Base-by-base conservation (phyloP, 2,888 invertebrate genomes). In the Epistrophe eligans region DNA sequence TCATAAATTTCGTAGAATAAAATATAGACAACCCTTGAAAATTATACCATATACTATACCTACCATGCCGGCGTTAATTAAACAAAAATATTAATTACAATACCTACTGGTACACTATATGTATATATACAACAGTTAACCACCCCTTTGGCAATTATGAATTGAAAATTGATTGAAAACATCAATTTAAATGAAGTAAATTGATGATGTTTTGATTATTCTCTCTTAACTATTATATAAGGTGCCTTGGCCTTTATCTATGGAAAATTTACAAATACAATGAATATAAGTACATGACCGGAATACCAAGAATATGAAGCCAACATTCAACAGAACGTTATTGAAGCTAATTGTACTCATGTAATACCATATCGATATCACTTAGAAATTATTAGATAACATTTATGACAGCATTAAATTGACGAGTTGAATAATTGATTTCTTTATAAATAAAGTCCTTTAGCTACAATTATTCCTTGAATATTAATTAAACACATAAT, bases 131-230 rank as follows among this genome's bases (percentile, higher is more conserved):
- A 50, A 50, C 50, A 50, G 11, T n/a, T 45, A 43, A 4, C 11
- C 4, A 7, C 13, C 60, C 40, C 60, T 40, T 19, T 40, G 40
- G 60, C 19, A 40, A 64, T 64, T 32, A 32, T 64, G 43, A 64
- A 64, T 64, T 28, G 45, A 64, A 43, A n/a, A 64, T 64, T 64
- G 45, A 64, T 64, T 45, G 45, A 45, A 64, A 64, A 64, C 64
- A 64, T 64, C n/a, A 64, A 64, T 64, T 45, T 45, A 45, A 64
- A 64, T 64, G 45, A 64, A 64, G n/a, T 64, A 48, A 64, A 64
- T 64, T 45, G 43, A 64, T 45, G 64, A 40, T 45, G 45, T 64
- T 64, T 28, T 45, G 45, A 64, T 64, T 45, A 45, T 19, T 52
- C 13, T 24, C 6, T 52, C 24, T 52, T 13, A 3, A 2, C 19